Conservation (phyloP, 2,888 invertebrate genomes). For the Mythimna loreyi region DNA sequence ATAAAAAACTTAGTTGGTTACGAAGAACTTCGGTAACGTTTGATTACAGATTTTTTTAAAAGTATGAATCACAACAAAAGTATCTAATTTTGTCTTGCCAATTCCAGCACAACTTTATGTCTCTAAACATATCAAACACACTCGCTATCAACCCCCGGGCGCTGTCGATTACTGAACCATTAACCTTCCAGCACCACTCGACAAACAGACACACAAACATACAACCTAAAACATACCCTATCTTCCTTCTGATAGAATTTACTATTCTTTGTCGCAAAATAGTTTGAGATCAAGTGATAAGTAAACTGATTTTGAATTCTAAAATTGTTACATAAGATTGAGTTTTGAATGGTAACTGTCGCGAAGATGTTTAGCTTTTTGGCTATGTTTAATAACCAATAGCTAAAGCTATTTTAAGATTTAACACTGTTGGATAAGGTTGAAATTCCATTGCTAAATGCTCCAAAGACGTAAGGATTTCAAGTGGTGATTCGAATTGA, state of each 20-base stretch:
- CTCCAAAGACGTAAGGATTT: conserved; percentile 53
- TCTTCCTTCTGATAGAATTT: conserved; percentile 21
- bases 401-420: conserved; percentile 6
- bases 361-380: conserved; percentile 49
- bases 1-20: too few relatives aligned
- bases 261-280: conserved; percentile 24
- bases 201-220: conserved; percentile 50
- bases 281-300: conserved; percentile 8
- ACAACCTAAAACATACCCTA: conserved; percentile 62
- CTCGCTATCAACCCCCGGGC: conserved; percentile 72
- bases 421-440: conserved; percentile 49
- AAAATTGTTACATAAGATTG: conserved; percentile 31
- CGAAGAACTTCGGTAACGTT: too few relatives aligned
- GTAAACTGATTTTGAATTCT: conserved; percentile 21
- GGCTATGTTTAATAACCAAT: conserved; percentile 3
- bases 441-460: conserved; percentile 60
- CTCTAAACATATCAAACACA: conserved; percentile 82
- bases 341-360: conserved; percentile 37
- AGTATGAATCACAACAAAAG: too few relatives aligned
- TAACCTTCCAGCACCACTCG: conserved; percentile 74
- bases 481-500: conserved; percentile 71
- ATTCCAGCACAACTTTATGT: conserved; percentile 55
- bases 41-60: too few relatives aligned
- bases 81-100: conserved; percentile 10
- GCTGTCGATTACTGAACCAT: conserved; percentile 86